Base-by-base conservation (phyloP, 2,888 invertebrate species). In the Erebia ligea region DNA sequence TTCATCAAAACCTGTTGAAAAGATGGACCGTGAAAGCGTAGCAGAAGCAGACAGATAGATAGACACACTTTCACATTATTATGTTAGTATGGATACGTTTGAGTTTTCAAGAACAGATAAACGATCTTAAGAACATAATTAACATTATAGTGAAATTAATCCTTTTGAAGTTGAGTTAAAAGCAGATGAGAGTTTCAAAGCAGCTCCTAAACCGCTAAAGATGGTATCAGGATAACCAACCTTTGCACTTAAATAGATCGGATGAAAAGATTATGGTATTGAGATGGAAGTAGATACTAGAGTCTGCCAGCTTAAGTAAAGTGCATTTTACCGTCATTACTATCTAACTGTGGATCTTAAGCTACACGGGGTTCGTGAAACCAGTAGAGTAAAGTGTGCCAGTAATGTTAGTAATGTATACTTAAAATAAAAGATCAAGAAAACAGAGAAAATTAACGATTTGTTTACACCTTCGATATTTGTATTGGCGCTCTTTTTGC, bases 181-280 rank as follows among this genome's bases (percentile, higher is more conserved):
- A 40, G n/a, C 59, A 17, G 56, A 40, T 61, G 17, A 9, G 45
- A 45, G 11, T 19, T 45, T 19, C 45, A 42, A 61, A 64, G 25
- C 13, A 66, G 42, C 42, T 21, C 19, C 42, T 56, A 1, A 45
- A 19, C 62, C 45, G 13, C 62, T 48, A 48, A 61, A 62, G 62
- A 62, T 62, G 21, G 45, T 48, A 62, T 62, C 62, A 8, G 21
- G 25, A 62, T 21, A 62, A 62, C 42, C 61, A 40, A 67, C 68
- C 68, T 54, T 68, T 68, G 61, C 68, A 42, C 68, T 68, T 62
- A 68, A 61, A 42, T 34, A 68, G 68, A 68, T 68, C 61, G 68
- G 54, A 42, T 62, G 42, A 54, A 45, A 62, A 61, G 61, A 68
- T 54, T 54, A 42, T 54, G 54, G 34, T 52, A n/a, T 34, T 61